A percentile compares a stretch with the other conserved stretches of the same genome.
Conservation (phyloP, 2,888 invertebrate genomes). For the Phengaris arion region DNA sequence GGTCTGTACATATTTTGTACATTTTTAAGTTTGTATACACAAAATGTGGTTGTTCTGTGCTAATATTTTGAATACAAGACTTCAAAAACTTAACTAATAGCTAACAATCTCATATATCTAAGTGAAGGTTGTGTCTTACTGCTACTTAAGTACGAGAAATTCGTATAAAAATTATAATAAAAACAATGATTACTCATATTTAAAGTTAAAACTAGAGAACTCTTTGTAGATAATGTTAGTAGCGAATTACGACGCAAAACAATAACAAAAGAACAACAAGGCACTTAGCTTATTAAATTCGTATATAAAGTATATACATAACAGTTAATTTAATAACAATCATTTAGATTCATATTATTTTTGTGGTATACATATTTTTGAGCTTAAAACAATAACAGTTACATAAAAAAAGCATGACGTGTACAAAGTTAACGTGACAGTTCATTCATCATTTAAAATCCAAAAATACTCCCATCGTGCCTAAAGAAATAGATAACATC, state of each 20-base stretch:
- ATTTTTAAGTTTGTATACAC: neutral
- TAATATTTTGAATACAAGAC: neutral
- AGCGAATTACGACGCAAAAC: neutral
- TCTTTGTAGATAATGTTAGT: neutral
- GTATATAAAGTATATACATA: neutral
- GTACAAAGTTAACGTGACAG: too few relatives aligned
- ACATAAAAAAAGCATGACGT: neutral
- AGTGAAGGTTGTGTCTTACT: neutral
- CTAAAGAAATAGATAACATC: too few relatives aligned
- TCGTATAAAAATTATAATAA: neutral
- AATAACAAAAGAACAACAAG: conserved; percentile 1
- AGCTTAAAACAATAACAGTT: neutral
- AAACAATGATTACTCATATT: neutral
- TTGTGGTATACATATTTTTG: neutral
- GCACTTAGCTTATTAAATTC: neutral
- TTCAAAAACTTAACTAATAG: neutral
- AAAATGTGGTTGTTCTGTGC: neutral
- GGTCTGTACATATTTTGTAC: neutral
- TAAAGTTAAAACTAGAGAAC: neutral
- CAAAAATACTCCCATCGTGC: too few relatives aligned
- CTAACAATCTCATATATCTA: neutral
- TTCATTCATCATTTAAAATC: too few relatives aligned
- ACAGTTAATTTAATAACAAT: neutral
- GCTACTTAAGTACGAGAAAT: conserved; percentile 6
- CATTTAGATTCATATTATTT: neutral